Conservation (phyloP, 2,113 vertebrate genomes). For the Hoplias malabaricus region DNA sequence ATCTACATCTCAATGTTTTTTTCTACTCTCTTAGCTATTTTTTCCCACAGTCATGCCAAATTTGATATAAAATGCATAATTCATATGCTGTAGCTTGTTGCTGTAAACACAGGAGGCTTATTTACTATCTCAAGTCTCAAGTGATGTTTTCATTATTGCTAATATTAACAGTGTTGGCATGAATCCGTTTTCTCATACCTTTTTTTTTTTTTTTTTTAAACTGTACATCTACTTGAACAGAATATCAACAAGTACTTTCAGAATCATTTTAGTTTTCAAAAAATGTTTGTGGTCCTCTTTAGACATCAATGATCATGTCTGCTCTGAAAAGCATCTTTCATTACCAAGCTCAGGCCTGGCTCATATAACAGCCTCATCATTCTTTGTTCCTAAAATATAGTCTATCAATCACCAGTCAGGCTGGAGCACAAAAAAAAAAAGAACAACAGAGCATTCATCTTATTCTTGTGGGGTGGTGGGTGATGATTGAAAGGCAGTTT, state of each 20-base stretch:
- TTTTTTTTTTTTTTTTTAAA: no score
- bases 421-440: background rate
- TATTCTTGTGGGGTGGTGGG: background rate
- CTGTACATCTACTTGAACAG: background rate
- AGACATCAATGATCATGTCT: background rate
- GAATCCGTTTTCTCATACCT: background rate
- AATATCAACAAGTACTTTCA: background rate
- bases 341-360: background rate
- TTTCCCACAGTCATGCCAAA: background rate
- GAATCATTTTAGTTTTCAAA: background rate
- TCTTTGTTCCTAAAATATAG: background rate
- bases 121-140: background rate
- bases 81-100: background rate
- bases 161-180: background rate
- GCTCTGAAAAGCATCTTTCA: background rate
- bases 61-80: background rate
- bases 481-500: background rate
- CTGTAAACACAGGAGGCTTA: background rate
- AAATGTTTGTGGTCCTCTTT: background rate
- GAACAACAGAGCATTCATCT: background rate
- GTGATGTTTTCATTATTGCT: background rate
- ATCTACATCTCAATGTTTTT: no score
- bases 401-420: conserved; percentile 8
- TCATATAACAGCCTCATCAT: background rate
- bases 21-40: background rate